Evolutionary conservation across 2,888 invertebrate species (phyloP), one percentile per base, ranked within the genome.

Genomic region (Dysmachus trigonus): DNA sequence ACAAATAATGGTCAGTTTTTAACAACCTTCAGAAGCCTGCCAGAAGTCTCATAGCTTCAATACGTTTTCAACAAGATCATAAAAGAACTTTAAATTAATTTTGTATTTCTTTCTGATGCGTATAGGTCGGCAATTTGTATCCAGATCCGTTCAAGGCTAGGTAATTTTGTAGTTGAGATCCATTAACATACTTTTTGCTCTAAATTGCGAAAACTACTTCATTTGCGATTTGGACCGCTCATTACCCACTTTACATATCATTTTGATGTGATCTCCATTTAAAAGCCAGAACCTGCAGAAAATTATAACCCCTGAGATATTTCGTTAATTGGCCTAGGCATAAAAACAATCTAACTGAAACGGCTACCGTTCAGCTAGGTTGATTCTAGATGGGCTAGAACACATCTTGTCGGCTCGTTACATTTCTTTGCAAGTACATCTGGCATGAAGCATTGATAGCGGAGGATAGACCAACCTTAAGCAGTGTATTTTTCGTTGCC

Each of bases 271-370:
- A 76, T 77, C 35, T 41, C 15, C 15, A 30, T 77, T 41, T 47
- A 47, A 77, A 7, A 47, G 30, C 13, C 77, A 77, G 22, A 77
- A 41, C 27, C 41, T 27, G 13, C 41, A 15, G 41, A 77, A 27
- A 77, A 27, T 77, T 27, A 77, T 77, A 31, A 47, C 8, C 47
- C 8, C 27, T 6, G 15, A 27, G 47, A 77, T 77, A 47, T 77
- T 77, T 77, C 47, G 77, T 47, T 77, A 77, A 77, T 77, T 77
- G 41, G 22, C 51, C 13, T 27, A 77, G 6, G 22, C 18, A 62
- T 13, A 77, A 47, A 77, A 77, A 47, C 35, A 77, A n/a, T 77
- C 30, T 77, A 77, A 77, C 77, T 47, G 35, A 77, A 35, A 15
- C 27, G 27, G 77, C 77, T 77, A 77, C 77, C 47, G 77, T 77